These are phyloP conservation scores for Periplaneta americana DNA, from an alignment of 1,140 invertebrate species.

Conservation along the genomic window DNA sequence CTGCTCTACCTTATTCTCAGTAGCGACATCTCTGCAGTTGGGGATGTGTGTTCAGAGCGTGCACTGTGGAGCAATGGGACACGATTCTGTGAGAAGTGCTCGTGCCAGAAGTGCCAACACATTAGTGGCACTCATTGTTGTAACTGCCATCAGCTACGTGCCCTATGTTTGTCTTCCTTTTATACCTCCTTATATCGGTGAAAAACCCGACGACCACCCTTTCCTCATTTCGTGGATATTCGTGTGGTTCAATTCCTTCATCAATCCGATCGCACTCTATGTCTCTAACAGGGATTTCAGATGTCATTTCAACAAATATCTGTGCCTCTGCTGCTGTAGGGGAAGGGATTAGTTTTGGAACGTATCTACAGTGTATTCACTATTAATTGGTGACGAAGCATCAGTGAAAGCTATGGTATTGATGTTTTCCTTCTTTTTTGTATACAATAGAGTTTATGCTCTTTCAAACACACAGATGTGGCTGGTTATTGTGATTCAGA, in stretches of 20 bases:
- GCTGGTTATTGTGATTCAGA: no score
- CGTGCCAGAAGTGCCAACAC: background rate
- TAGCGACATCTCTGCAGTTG: background rate
- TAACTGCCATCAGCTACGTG: background rate
- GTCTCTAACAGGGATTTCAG: background rate
- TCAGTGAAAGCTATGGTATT: no score
- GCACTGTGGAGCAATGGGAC: background rate
- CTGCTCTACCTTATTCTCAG: background rate
- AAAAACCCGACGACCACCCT: background rate
- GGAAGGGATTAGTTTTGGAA: background rate
- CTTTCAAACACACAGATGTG: no score
- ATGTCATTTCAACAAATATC: background rate
- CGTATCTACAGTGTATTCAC: no score
- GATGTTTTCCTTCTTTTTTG: no score
- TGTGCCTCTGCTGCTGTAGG: background rate
- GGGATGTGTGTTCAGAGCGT: background rate
- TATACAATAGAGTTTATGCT: no score
- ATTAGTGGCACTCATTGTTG: background rate
- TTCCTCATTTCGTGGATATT: background rate
- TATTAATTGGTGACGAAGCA: no score
- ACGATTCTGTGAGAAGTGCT: background rate
- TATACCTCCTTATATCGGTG: background rate
- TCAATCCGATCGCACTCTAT: background rate
- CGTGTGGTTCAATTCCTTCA: background rate
- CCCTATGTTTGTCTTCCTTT: background rate